A percentile compares a stretch with the other conserved stretches of the same genome.
Conservation (phyloP, 2,888 invertebrate genomes). For the Allacma fusca region DNA sequence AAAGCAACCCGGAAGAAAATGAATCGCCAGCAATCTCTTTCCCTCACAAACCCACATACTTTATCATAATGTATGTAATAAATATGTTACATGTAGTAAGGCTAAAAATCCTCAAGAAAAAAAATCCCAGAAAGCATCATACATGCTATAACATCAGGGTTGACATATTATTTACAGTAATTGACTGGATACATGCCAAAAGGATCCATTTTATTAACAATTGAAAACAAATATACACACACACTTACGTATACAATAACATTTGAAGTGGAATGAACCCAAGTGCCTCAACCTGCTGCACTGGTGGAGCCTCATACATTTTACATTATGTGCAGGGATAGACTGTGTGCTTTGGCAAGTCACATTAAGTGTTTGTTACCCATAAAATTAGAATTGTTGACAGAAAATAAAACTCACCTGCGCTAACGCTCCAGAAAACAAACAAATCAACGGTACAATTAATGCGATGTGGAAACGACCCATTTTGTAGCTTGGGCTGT, state of each 20-base stretch:
- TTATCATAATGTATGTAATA: too few species aligned
- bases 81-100: too few species aligned
- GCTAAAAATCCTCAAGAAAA: too few species aligned
- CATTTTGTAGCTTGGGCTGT: neutral
- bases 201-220: neutral
- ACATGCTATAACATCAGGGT: neutral
- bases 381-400: neutral
- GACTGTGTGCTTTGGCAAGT: neutral
- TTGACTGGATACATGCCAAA: slow-evolving; percentile 11
- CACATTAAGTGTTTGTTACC: neutral
- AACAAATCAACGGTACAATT: neutral
- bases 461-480: neutral
- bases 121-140: neutral
- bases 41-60: neutral
- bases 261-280: slow-evolving; percentile 1
- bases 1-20: neutral
- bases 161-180: neutral
- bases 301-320: too few species aligned
- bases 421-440: neutral
- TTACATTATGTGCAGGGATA: too few species aligned
- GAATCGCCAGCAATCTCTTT: neutral
- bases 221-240: neutral
- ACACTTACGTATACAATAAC: neutral
- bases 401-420: slow-evolving; percentile 13
- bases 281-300: neutral